phyloP scores from a whole-genome alignment of 2,888 invertebrate genomes.

The Sepiola atlantica region DNA sequence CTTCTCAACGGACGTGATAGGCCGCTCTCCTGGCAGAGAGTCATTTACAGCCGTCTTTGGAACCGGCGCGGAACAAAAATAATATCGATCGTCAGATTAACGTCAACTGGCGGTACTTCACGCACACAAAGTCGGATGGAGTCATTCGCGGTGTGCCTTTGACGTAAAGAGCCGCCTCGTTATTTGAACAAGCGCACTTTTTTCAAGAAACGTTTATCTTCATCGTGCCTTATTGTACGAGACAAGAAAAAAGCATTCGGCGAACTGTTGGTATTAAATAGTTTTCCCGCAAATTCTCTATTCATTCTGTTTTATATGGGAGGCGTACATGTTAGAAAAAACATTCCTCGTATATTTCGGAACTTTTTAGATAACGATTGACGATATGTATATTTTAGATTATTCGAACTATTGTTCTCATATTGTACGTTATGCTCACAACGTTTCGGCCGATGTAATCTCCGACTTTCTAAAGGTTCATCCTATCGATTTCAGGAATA shows the following conservation, averaged over 20 bases:
- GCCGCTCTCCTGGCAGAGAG: background rate
- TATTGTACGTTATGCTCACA: too few relatives aligned
- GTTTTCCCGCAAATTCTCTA: background rate
- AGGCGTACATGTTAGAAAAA: background rate
- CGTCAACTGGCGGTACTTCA: background rate
- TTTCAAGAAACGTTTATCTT: background rate
- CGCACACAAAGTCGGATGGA: background rate
- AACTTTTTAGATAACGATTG: too few relatives aligned
- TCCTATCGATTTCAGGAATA: too few relatives aligned
- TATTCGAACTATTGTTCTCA: too few relatives aligned
- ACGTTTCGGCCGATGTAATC: too few relatives aligned
- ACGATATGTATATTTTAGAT: too few relatives aligned
- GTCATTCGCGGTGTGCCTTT: background rate
- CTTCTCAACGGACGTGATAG: background rate
- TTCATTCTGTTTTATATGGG: background rate
- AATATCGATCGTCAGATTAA: background rate
- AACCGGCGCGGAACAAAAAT: background rate
- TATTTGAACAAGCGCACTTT: background rate
- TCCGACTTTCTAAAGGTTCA: too few relatives aligned
- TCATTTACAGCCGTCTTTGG: background rate
- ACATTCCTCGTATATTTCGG: background rate
- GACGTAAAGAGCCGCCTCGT: background rate
- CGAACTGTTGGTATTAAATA: background rate
- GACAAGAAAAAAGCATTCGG: background rate
- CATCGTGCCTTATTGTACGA: background rate